Evolutionary conservation across 2,797 vertebrate genomes (phyloP).

Genomic region (Gymnopithys bicolor): DNA sequence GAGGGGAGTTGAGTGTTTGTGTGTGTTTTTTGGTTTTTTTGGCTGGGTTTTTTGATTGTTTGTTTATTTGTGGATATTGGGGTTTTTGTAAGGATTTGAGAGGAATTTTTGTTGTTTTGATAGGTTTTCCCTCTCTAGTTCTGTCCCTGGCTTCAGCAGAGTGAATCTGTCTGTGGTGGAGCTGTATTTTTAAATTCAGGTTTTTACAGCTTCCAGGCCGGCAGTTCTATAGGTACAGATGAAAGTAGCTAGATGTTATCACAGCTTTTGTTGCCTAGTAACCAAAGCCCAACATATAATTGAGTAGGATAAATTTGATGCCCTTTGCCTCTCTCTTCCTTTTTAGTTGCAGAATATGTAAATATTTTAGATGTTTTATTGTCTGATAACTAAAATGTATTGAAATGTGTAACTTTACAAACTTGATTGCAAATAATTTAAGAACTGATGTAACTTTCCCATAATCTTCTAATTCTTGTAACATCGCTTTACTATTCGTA

Average conservation of each 20-base stretch:
- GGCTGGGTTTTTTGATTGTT: neutral
- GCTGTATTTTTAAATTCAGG: neutral
- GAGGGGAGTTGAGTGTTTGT: too few relatives aligned
- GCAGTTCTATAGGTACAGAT: neutral
- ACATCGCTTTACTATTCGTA: neutral
- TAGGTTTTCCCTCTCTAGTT: neutral
- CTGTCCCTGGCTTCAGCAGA: neutral
- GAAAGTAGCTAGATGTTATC: neutral
- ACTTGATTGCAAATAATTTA: neutral
- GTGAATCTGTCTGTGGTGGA: neutral
- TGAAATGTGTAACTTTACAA: neutral
- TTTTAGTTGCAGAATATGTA: neutral
- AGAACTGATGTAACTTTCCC: neutral
- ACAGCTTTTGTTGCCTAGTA: slow-evolving; percentile 47
- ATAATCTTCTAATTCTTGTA: neutral
- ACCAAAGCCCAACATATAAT: neutral
- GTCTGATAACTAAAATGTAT: neutral
- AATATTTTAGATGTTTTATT: neutral
- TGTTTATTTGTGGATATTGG: neutral
- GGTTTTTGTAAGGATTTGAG: neutral
- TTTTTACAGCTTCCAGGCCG: neutral
- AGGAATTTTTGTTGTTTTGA: neutral
- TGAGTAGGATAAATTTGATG: neutral
- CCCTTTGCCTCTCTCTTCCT: neutral
- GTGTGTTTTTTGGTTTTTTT: neutral